Evolutionary conservation across 2,888 invertebrate genomes (phyloP).

Genomic region (Athrips mouffetella): DNA sequence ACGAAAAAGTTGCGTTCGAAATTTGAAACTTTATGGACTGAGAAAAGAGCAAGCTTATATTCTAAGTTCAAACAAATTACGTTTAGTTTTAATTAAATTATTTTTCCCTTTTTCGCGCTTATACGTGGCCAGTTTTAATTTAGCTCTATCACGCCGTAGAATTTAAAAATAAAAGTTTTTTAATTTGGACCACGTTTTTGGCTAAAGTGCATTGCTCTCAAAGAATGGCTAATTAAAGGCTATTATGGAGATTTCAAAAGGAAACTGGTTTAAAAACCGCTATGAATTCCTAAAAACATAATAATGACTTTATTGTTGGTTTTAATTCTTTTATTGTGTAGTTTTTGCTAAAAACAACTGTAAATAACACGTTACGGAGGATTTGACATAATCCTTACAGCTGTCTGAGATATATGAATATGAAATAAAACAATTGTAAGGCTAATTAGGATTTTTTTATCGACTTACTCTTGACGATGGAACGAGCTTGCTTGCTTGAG

Average conservation of each 20-base stretch:
- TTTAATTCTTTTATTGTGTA: constrained; percentile 3
- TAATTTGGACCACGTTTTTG: not conserved
- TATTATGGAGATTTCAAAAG: not conserved
- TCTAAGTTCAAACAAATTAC: not conserved
- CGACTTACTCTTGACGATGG: no score
- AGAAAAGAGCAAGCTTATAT: no score
- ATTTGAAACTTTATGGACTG: not conserved
- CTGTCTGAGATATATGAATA: no score
- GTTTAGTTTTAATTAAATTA: no score
- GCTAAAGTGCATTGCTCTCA: constrained; percentile 3
- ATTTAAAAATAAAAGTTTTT: not conserved
- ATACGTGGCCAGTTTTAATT: no score
- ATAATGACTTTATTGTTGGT: constrained; percentile 1
- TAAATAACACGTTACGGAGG: not conserved
- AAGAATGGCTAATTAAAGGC: not conserved
- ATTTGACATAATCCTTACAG: not conserved
- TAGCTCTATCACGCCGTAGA: no score
- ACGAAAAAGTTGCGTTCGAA: not conserved
- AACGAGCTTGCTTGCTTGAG: no score
- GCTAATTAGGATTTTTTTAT: no score
- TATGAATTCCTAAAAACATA: constrained; percentile 5
- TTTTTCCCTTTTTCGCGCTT: no score
- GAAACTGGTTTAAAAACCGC: not conserved
- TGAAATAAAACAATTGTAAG: no score
- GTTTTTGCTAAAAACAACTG: not conserved